Conservation (phyloP, 1,140 invertebrate genomes). For the Anagrus nilaparvatae region DNA sequence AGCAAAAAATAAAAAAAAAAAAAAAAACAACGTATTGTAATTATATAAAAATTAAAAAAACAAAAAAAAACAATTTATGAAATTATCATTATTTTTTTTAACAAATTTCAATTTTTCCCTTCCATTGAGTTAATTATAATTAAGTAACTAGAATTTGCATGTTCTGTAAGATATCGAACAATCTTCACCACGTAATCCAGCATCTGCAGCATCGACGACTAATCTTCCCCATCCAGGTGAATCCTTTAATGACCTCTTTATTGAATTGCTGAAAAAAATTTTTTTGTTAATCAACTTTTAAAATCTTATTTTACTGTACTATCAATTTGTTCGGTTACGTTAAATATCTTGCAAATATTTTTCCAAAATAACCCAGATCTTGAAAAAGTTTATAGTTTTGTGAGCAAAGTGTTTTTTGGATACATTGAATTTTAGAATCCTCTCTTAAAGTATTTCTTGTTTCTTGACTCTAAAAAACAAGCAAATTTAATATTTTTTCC, state of each 20-base stretch:
- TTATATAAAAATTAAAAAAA: conserved; percentile 38
- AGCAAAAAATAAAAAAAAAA: conserved; percentile 19
- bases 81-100: conserved; percentile 12
- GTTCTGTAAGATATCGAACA: conserved; percentile 34
- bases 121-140: conserved; percentile 1
- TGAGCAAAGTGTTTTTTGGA: conserved; percentile 32
- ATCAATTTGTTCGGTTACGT: background rate
- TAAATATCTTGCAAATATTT: conserved; percentile 15
- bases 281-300: background rate
- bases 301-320: background rate
- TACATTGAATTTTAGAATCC: conserved; percentile 31
- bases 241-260: background rate
- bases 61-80: conserved; percentile 20
- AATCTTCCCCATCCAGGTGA: conserved; percentile 32
- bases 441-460: conserved; percentile 27
- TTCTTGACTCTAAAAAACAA: conserved; percentile 26
- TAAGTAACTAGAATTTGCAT: conserved; percentile 20
- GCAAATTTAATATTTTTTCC: too few species aligned
- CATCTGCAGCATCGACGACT: conserved; percentile 30
- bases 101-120: background rate
- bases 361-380: conserved; percentile 26
- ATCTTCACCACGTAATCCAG: conserved; percentile 31
- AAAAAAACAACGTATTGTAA: conserved; percentile 37
- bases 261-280: conserved; percentile 1
- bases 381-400: conserved; percentile 29